Percentiles rank a stretch among this genome's conserved stretches.
phyloP scores from a whole-genome alignment of 2,888 invertebrate genomes.

The Copidosoma aretas region DNA sequence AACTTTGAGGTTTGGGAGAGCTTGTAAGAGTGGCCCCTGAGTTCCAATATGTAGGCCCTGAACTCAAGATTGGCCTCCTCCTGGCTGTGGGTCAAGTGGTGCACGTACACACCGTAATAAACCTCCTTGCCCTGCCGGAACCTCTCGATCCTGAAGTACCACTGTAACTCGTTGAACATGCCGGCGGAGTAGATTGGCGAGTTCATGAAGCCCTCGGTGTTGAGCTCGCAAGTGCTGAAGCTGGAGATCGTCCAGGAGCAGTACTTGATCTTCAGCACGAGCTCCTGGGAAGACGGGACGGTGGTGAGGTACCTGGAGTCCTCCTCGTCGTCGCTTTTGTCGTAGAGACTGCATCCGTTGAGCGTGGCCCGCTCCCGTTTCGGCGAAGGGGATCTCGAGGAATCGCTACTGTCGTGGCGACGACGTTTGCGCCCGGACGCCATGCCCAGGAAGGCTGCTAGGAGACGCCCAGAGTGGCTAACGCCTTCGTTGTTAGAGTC shows the following conservation, averaged over 20 bases:
- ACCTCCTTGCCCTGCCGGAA: conserved; percentile 11
- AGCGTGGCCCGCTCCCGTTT: neutral
- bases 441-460: too few species aligned
- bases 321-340: conserved; percentile 11
- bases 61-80: conserved; percentile 5
- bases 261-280: conserved; percentile 2
- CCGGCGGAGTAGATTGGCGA: conserved; percentile 11
- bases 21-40: conserved; percentile 1
- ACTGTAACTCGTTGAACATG: conserved; percentile 6
- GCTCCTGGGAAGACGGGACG: conserved; percentile 3
- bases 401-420: neutral
- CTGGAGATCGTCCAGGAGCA: neutral
- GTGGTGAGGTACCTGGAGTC: neutral
- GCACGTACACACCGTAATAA: conserved; percentile 16
- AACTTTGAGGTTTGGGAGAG: conserved; percentile 9
- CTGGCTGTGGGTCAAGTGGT: conserved; percentile 1
- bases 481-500: neutral
- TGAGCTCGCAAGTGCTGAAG: conserved; percentile 4
- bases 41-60: conserved; percentile 1
- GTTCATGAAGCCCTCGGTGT: conserved; percentile 11
- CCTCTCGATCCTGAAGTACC: conserved; percentile 11
- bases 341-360: neutral
- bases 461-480: neutral
- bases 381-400: neutral
- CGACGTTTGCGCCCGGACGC: too few species aligned